A percentile compares a stretch with the other conserved stretches of the same genome.
Evolutionary conservation across 2,888 invertebrate species (phyloP).

Genomic region (Pseudococcus jackbeardsleyi): DNA sequence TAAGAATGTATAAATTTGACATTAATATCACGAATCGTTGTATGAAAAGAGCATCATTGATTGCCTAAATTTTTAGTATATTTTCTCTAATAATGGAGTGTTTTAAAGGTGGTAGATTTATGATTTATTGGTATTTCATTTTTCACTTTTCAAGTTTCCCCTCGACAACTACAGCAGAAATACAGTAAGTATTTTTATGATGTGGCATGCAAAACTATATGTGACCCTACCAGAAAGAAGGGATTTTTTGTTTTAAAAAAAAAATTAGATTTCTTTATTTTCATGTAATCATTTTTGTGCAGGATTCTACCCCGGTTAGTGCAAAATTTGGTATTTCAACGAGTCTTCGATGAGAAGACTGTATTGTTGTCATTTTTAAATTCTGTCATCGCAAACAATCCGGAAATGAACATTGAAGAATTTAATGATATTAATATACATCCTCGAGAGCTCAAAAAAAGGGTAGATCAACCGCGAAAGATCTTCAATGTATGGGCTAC

Average conservation of each 20-base stretch:
- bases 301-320: background rate
- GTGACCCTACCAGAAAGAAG: too few relatives aligned
- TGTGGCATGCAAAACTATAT: background rate
- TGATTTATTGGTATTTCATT: background rate
- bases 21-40: background rate
- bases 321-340: background rate
- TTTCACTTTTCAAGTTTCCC: background rate
- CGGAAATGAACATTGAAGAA: background rate
- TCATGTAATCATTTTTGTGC: slow-evolving; percentile 14
- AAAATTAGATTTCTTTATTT: too few relatives aligned
- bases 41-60: slow-evolving; percentile 15
- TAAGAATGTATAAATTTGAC: background rate
- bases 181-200: slow-evolving; percentile 33
- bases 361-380: slow-evolving; percentile 11
- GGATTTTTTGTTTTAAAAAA: too few relatives aligned
- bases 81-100: slow-evolving; percentile 1
- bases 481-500: slow-evolving; percentile 6
- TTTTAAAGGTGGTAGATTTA: slow-evolving; percentile 23
- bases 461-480: background rate
- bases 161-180: background rate
- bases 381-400: background rate
- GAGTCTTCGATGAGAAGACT: background rate
- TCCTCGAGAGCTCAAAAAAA: slow-evolving; percentile 4
- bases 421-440: background rate
- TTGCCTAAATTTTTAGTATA: background rate